These are phyloP conservation scores for Ophion ventricosus DNA, from an alignment of 2,888 invertebrate species.

Conservation along the genomic window DNA sequence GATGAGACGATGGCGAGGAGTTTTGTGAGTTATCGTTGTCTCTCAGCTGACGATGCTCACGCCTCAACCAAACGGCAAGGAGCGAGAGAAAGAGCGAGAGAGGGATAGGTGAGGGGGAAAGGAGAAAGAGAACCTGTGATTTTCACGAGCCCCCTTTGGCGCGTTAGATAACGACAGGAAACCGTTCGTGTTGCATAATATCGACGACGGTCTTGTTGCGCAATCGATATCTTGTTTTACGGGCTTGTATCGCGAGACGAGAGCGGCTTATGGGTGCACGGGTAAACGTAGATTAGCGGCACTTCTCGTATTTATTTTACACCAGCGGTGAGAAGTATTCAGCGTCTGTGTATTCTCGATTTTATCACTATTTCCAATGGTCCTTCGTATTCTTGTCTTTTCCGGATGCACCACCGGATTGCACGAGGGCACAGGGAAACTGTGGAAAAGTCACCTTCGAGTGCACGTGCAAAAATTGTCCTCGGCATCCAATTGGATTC, in stretches of 20 bases:
- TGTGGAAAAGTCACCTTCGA: too few species aligned
- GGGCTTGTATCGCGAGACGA: constrained; percentile 50
- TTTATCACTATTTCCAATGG: too few species aligned
- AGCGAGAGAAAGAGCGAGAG: constrained; percentile 1
- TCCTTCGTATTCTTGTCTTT: too few species aligned
- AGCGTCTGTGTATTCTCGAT: neutral
- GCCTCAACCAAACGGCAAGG: neutral
- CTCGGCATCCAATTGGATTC: too few species aligned
- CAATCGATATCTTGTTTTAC: constrained; percentile 75
- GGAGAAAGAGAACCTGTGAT: constrained; percentile 23
- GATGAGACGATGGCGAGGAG: constrained; percentile 24
- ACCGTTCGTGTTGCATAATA: constrained; percentile 77
- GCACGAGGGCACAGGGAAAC: too few species aligned
- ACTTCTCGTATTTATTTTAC: constrained; percentile 1
- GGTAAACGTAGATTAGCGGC: constrained; percentile 19
- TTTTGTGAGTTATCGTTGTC: constrained; percentile 40
- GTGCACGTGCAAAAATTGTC: too few species aligned
- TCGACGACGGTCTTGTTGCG: constrained; percentile 72
- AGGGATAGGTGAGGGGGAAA: neutral
- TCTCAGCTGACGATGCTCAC: neutral
- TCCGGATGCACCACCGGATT: too few species aligned
- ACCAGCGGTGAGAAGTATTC: neutral
- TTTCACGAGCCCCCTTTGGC: constrained; percentile 37
- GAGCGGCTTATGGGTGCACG: constrained; percentile 37
- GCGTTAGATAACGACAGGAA: constrained; percentile 79